phyloP scores from a whole-genome alignment of 2,888 invertebrate species.

The Aricia artaxerxes region DNA sequence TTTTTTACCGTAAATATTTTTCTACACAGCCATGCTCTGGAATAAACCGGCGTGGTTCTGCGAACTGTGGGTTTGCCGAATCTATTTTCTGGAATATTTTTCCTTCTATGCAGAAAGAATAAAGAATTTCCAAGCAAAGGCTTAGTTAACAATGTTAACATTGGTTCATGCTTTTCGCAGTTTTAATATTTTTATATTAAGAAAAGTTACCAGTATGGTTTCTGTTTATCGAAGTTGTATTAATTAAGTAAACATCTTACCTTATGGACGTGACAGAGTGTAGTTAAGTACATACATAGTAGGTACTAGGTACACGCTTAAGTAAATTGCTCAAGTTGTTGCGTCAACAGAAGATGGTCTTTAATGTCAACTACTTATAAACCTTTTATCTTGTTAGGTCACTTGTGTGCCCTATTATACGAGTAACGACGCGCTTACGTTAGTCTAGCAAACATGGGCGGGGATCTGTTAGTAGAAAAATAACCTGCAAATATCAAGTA shows the following conservation, averaged over 20 bases:
- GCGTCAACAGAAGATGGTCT: slow-evolving; percentile 20
- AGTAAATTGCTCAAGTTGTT: slow-evolving; percentile 19
- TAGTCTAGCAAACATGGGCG: not conserved
- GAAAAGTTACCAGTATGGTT: no score
- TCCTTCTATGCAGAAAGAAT: not conserved
- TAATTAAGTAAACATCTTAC: not conserved
- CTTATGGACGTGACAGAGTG: not conserved
- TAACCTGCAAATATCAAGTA: not conserved
- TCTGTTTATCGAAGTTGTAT: not conserved
- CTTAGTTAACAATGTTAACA: not conserved
- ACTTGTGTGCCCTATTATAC: not conserved
- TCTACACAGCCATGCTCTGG: not conserved
- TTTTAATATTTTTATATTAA: no score
- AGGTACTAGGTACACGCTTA: not conserved
- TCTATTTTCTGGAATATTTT: not conserved
- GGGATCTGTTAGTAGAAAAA: not conserved
- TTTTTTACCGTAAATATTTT: not conserved
- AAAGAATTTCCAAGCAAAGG: not conserved
- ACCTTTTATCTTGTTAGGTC: slow-evolving; percentile 23
- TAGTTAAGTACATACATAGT: not conserved
- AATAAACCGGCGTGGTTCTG: not conserved
- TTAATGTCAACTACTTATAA: slow-evolving; percentile 25
- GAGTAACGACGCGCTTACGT: not conserved
- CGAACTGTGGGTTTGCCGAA: not conserved
- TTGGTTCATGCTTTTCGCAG: not conserved